Evolutionary conservation across 2,888 invertebrate genomes (phyloP).

Genomic region (Lymantria dispar): DNA sequence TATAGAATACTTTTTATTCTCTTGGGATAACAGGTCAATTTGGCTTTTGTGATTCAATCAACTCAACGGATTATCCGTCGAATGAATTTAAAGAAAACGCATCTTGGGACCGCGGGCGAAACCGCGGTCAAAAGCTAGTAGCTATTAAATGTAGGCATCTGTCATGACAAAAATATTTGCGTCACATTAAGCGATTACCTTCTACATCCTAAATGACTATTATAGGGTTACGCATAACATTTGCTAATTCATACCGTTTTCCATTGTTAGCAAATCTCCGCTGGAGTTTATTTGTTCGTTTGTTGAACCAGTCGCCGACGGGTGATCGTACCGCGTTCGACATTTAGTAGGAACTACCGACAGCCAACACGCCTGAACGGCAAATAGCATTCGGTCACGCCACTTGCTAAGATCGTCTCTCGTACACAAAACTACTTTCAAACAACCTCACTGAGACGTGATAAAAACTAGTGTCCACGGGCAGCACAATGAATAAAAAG

Average conservation of each 20-base stretch:
- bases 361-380: slow-evolving; percentile 40
- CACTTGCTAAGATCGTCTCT: slow-evolving; percentile 40
- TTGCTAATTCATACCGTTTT: slow-evolving; percentile 63
- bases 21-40: no score
- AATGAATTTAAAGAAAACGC: no score
- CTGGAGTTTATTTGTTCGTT: slow-evolving; percentile 63
- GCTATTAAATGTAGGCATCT: background rate
- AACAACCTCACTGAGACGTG: slow-evolving; percentile 48
- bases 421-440: slow-evolving; percentile 54
- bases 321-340: slow-evolving; percentile 64
- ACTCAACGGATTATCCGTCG: no score
- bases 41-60: no score
- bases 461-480: slow-evolving; percentile 51
- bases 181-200: background rate
- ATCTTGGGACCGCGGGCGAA: no score
- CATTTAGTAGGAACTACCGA: slow-evolving; percentile 53
- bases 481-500: slow-evolving; percentile 56
- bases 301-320: slow-evolving; percentile 70
- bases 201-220: slow-evolving; percentile 21
- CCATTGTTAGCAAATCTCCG: slow-evolving; percentile 69
- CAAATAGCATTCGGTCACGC: slow-evolving; percentile 51
- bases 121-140: slow-evolving; percentile 1
- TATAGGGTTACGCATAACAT: slow-evolving; percentile 20
- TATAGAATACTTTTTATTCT: no score
- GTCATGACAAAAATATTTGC: background rate